Evolutionary conservation across 2,888 invertebrate genomes (phyloP), one percentile per base, ranked within the genome.

Genomic region (Luffia ferchaultella): DNA sequence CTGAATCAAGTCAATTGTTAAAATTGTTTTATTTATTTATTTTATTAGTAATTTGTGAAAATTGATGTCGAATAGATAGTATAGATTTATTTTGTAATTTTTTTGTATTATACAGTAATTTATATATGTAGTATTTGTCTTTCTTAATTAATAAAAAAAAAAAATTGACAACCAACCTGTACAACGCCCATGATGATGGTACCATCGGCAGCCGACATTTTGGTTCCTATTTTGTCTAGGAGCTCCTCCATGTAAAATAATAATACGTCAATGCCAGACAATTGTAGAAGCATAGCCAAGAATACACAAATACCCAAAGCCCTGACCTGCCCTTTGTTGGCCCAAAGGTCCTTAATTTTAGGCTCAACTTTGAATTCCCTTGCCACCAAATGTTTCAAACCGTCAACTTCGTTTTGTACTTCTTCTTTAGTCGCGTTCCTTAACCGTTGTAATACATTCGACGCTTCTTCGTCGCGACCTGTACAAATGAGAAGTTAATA

Each of bases 211-310:
- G 90, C 85, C 1, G 89, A 77, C 1, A 93, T 71, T 1, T 70
- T 72, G 16, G 88, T 87, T 46, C 89, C 90, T 2, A 95, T 90
- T 54, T 86, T 87, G 30, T 70, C 71, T 52, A 93, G 89, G 53
- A 93, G 88, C 9, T 82, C 83, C 62, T 92, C 89, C 59, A 91
- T 89, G 65, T 92, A 93, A 68, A 93, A 92, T 47, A 93, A 79
- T 1, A 94, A 86, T 0, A 92, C 90, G 64, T 93, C 93, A 54
- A 93, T 91, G 0, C 93, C 93, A 0, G 91, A 91, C 42, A 94
- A 73, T 65, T 96, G 96, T 60, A 96, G 94, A 63, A 95, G 87
- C 62, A 89, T 82, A 54, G 93, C 91, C 52, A 96, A 79, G 48
- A 89, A 88, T 46, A 89, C 87, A 43, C 90, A 90, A 53, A 91